Base-by-base conservation (phyloP, 2,113 vertebrate genomes). In the Chaetura pelagica region DNA sequence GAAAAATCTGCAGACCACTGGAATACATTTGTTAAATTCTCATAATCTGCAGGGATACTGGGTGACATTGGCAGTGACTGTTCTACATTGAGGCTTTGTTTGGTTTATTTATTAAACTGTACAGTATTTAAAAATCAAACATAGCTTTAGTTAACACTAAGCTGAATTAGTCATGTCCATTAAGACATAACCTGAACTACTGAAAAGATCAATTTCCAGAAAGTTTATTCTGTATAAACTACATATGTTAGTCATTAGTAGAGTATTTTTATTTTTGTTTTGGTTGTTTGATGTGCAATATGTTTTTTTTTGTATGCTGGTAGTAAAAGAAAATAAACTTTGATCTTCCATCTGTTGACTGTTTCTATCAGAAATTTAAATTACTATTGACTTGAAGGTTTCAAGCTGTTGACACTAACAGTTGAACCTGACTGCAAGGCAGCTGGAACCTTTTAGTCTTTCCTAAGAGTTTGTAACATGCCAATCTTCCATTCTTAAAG, bases 271-370 rank as follows among this genome's bases (percentile, higher is more conserved):
- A 98, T 98, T 98, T 99, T 98, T 95, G 98, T 99, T 99, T 99
- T 99, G 98, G 98, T 99, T 99, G 99, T 99, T 99, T 99, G 99
- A 99, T 99, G 99, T 99, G 99, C 99, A 99, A 99, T 99, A 99
- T 99, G 99, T 99, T 99, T 98, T 96, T 46, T 97, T 97, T 99
- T 99, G 99, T 99, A 99, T 99, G 99, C 99, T 99, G 98, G 98
- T 99, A 99, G 99, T 99, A 99, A 99, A 98, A 97, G 97, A 98
- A 98, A 99, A 99, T 99, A 99, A 99, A 99, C 99, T 99, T 99
- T 98, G 99, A 99, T 99, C 99, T 99, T 99, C 98, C 98, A 98
- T 98, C 98, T 99, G 98, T 97, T 98, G 98, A 99, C 99, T 98
- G 97, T 97, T 97, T 96, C 94, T 90, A 96, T 96, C 84, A 93